Base-by-base conservation (phyloP, 2,113 vertebrate species). In the Gobius niger region DNA sequence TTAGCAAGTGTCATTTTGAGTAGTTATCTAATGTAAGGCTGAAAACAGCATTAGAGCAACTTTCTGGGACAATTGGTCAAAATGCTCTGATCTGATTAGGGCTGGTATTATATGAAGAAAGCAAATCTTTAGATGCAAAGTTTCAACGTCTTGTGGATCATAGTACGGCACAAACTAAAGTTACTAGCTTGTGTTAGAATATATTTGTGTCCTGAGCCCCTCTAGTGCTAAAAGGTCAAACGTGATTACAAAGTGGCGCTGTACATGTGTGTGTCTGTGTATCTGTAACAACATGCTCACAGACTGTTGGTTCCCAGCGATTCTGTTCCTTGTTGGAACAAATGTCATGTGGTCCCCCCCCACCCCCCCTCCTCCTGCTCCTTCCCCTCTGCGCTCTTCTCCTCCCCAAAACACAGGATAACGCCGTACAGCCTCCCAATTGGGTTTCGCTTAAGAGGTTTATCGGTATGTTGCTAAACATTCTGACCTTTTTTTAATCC, bases 401-500 rank as follows among this genome's bases (percentile, higher is more conserved):
- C 83, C 85, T 84, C 88, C 88, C 87, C 84, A 90, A 88, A 89
- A 87, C 87, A 86, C 81, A 80, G 85, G 85, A 90, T 91, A 91
- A 91, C 82, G 80, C 75, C 19, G 82, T 88, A 84, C 87, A 90
- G 88, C 88, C 82, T 89, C 91, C 90, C 90, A 90, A 91, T 85
- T 90, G 92, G 90, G 90, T 92, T 91, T 92, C 85, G 73, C 91
- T 92, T 93, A 93, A 93, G 91, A 93, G 91, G 91, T 92, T 92
- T 93, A 93, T 90, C 87, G 80, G 88, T 91, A 88, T 93, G 92
- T 91, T 91, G 89, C 91, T 92, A 92, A 93, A 93, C 90, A 92
- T 92, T 92, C 90, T 93, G 92, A 93, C 92, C 91, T 92, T 93
- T 92, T 93, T 92, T 92, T 90, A 87, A 93, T 93, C 91, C 84